phyloP scores from a whole-genome alignment of 2,113 vertebrate genomes.

The Origma solitaria region DNA sequence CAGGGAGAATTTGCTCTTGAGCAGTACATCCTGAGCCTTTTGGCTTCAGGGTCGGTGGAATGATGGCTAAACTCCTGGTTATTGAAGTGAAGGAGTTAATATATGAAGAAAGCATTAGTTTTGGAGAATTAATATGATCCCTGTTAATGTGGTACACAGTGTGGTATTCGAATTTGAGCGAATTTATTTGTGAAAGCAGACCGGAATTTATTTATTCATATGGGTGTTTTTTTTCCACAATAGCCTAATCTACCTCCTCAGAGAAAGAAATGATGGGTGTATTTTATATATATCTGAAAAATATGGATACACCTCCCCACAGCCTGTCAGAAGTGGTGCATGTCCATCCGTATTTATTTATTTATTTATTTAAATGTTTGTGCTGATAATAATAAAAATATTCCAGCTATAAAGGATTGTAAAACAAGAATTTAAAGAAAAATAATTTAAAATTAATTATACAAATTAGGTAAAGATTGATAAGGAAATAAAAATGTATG shows the following conservation, averaged over 20 bases:
- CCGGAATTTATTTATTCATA: neutral
- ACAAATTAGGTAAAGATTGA: neutral
- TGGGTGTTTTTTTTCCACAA: neutral
- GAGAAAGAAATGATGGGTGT: neutral
- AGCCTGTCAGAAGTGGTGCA: neutral
- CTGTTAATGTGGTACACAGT: neutral
- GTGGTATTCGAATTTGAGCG: neutral
- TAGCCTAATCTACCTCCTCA: neutral
- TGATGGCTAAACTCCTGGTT: neutral
- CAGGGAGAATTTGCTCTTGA: neutral
- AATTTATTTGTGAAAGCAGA: neutral
- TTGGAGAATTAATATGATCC: neutral
- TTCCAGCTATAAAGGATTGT: neutral
- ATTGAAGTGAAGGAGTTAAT: neutral
- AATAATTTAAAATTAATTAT: too few species aligned
- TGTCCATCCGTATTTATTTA: neutral
- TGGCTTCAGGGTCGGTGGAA: neutral
- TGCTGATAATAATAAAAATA: neutral
- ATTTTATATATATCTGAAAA: neutral
- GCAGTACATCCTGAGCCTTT: neutral
- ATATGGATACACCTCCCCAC: accelerated
- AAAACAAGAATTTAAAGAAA: neutral
- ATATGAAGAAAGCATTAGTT: neutral
- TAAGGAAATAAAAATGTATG: neutral
- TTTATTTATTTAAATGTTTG: neutral